Evolutionary conservation across 2,113 vertebrate genomes (phyloP).

Genomic region (Erinaceus europaeus): DNA sequence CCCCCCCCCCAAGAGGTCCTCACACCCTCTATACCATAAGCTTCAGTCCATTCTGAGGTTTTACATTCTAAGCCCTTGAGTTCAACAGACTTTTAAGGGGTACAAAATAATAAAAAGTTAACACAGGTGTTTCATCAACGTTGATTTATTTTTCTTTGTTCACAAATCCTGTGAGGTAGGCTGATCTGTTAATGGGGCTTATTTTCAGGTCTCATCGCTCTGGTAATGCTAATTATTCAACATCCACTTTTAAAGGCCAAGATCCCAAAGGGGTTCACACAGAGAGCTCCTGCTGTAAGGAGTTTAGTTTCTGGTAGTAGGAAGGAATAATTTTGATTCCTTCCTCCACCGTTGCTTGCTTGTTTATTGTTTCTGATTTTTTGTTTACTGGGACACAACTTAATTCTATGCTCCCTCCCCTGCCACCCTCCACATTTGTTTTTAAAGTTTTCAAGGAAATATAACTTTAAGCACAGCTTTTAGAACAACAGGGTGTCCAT

Average conservation of each 20-base stretch:
- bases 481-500: conserved; percentile 32
- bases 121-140: not conserved
- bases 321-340: conserved; percentile 38
- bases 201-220: conserved; percentile 50
- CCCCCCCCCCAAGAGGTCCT: not conserved
- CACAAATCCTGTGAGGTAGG: not conserved
- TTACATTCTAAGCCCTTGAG: too few species aligned
- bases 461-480: conserved; percentile 13
- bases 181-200: not conserved
- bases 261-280: conserved; percentile 29
- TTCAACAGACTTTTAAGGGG: too few species aligned
- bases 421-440: conserved; percentile 5
- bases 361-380: conserved; percentile 50
- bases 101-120: too few species aligned
- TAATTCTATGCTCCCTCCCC: conserved; percentile 28
- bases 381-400: conserved; percentile 54
- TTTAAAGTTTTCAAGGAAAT: not conserved
- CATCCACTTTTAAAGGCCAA: conserved; percentile 44
- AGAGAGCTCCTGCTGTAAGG: conserved; percentile 7
- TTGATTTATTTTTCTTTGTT: not conserved
- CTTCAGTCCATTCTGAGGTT: too few species aligned
- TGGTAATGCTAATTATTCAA: conserved; percentile 64
- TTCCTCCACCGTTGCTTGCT: not conserved
- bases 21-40: too few species aligned
- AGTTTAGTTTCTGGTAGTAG: conserved; percentile 17